A percentile compares a stretch with the other conserved stretches of the same genome.
phyloP scores from a whole-genome alignment of 2,888 invertebrate species.

The Drosophila setosimentum region DNA sequence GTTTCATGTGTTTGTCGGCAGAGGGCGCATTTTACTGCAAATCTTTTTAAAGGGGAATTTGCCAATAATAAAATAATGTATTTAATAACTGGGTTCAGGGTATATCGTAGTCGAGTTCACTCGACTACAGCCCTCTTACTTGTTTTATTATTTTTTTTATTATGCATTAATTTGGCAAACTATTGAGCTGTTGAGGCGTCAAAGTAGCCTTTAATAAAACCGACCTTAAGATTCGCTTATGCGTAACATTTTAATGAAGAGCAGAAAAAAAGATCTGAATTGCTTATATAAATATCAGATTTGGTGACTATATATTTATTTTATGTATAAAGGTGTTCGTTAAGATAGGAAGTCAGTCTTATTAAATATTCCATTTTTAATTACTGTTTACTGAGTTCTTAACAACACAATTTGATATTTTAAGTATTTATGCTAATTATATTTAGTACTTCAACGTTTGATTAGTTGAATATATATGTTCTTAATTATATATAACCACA shows the following conservation, averaged over 20 bases:
- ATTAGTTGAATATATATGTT: too few relatives aligned
- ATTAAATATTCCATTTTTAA: not conserved
- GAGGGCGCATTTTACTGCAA: too few relatives aligned
- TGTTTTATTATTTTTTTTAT: too few relatives aligned
- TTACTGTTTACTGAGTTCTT: not conserved
- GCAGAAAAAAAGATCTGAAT: not conserved
- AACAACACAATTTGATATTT: not conserved
- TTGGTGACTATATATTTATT: not conserved
- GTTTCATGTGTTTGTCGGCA: too few relatives aligned
- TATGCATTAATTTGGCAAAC: slow-evolving; percentile 11
- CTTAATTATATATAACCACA: too few relatives aligned
- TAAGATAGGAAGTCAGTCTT: not conserved
- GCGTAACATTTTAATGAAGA: slow-evolving; percentile 11
- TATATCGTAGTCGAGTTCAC: too few relatives aligned
- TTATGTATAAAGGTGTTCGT: not conserved
- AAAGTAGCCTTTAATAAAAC: slow-evolving; percentile 25
- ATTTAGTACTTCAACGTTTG: not conserved
- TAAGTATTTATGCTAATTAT: not conserved
- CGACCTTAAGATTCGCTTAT: slow-evolving; percentile 23
- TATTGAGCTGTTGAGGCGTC: slow-evolving; percentile 33
- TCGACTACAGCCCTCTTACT: too few relatives aligned
- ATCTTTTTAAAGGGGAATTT: too few relatives aligned
- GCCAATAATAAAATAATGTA: too few relatives aligned
- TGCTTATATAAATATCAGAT: too few relatives aligned
- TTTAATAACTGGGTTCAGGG: too few relatives aligned